Evolutionary conservation across 35 echinoderm and acorn worm species (phyloP), one percentile per base, ranked within the genome.

Genomic region (Ptychodera flava): DNA sequence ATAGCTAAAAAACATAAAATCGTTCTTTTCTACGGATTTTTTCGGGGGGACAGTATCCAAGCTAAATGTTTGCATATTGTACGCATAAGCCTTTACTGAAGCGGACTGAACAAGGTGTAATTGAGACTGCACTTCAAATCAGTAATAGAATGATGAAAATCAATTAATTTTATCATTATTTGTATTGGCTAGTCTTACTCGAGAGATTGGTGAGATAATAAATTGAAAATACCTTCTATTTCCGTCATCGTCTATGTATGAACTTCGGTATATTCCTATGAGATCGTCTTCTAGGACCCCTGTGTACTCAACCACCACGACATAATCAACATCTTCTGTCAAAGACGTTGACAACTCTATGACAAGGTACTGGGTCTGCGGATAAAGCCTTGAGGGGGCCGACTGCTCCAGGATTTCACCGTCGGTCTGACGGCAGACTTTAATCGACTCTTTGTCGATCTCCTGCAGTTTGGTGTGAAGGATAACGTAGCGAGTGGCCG

Each of bases 401-500:
- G 89, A 86, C 1, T 75, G 29, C 35, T 37, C 29, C 28, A 80
- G 38, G n/a, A 31, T 52, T 80, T 28, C 0, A 27, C 64, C 79
- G 36, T 79, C 38, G 32, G 80, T 87, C 34, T 78, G 31, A 28
- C 80, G 28, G 45, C 36, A 86, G 29, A 94, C 78, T 29, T 12
- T 30, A 1, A 80, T 79, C 1, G 36, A 22, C 10, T 33, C 85
- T 30, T 53, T 1, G 31, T 45, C 52, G 30, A 99, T 92, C 27
- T 85, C 79, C 16, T 94, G 36, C 45, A 52, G 1, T 77, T 99
- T 99, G 77, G 90, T 94, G 77, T 99, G 96, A 28, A 99, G 35
- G n/a, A 99, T 34, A 29, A 99, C 86, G 1, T 90, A 33, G 76
- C 88, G 38, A 6, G 87, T 99, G 32, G 81, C 33, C 31, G 81